Conservation (phyloP, 2,113 vertebrate species). For the Corydoras sp. region DNA sequence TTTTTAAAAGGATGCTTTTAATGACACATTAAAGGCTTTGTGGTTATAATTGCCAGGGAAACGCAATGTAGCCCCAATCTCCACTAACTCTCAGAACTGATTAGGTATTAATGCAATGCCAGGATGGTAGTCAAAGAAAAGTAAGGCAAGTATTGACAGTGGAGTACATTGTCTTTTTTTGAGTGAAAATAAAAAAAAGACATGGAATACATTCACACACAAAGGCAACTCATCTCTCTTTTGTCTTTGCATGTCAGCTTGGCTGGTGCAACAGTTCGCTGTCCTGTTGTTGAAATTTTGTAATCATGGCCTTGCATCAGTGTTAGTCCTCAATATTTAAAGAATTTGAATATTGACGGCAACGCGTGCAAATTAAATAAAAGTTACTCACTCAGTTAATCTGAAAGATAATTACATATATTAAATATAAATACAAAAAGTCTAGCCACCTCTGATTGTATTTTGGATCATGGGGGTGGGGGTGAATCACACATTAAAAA, state of each 20-base stretch:
- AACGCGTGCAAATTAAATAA: background rate
- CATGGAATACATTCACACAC: conserved; percentile 35
- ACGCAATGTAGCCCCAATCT: conserved; percentile 44
- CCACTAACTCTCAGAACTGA: conserved; percentile 33
- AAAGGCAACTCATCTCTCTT: conserved; percentile 48
- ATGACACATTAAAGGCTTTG: conserved; percentile 29
- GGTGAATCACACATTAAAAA: too few relatives aligned
- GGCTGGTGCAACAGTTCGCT: conserved; percentile 55
- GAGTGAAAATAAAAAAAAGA: conserved; percentile 49
- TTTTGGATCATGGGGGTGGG: too few relatives aligned
- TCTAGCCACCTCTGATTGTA: too few relatives aligned
- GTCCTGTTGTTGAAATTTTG: conserved; percentile 43
- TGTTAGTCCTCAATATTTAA: conserved; percentile 61
- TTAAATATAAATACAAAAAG: too few relatives aligned
- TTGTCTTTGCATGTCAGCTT: conserved; percentile 60
- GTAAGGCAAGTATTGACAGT: conserved; percentile 55
- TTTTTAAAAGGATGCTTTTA: conserved; percentile 1
- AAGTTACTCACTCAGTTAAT: too few relatives aligned
- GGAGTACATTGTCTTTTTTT: conserved; percentile 46
- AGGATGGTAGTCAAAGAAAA: conserved; percentile 47
- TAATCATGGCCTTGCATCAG: conserved; percentile 50
- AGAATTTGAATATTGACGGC: conserved; percentile 52
- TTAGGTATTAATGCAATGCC: conserved; percentile 40
- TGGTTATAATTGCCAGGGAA: conserved; percentile 50
- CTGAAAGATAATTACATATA: too few relatives aligned